These are phyloP conservation scores for Bellardia pandia DNA, from an alignment of 2,888 invertebrate genomes.

Conservation along the genomic window DNA sequence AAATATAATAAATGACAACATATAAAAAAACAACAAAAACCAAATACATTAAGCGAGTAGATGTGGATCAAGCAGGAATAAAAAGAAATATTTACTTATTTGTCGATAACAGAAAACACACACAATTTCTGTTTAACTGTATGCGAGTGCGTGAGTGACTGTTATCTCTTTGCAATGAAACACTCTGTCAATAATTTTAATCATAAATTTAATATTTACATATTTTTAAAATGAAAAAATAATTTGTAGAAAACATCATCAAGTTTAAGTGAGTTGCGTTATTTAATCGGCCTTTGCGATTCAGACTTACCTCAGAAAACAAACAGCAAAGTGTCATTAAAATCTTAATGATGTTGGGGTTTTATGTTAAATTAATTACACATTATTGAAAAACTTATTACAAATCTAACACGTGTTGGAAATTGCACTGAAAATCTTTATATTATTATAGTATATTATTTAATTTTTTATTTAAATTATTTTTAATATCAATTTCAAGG, in stretches of 20 bases:
- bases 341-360: background rate
- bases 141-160: background rate
- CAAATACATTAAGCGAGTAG: background rate
- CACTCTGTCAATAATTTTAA: conserved; percentile 27
- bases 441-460: conserved; percentile 2
- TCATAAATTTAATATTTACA: conserved; percentile 36
- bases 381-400: background rate
- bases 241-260: conserved; percentile 37
- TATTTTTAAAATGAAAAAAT: conserved; percentile 32
- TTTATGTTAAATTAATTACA: conserved; percentile 1
- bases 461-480: background rate
- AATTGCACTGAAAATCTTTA: background rate
- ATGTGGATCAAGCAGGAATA: conserved; percentile 3
- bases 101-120: conserved; percentile 26
- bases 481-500: too few species aligned
- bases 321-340: background rate
- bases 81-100: conserved; percentile 1
- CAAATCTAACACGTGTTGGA: background rate
- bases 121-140: background rate
- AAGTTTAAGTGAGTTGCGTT: background rate
- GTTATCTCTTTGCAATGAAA: conserved; percentile 37
- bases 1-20: conserved; percentile 68
- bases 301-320: conserved; percentile 18
- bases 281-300: background rate
- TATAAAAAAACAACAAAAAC: background rate